Evolutionary conservation across 2,888 invertebrate genomes (phyloP).

Genomic region (Petrolisthes manimaculis): DNA sequence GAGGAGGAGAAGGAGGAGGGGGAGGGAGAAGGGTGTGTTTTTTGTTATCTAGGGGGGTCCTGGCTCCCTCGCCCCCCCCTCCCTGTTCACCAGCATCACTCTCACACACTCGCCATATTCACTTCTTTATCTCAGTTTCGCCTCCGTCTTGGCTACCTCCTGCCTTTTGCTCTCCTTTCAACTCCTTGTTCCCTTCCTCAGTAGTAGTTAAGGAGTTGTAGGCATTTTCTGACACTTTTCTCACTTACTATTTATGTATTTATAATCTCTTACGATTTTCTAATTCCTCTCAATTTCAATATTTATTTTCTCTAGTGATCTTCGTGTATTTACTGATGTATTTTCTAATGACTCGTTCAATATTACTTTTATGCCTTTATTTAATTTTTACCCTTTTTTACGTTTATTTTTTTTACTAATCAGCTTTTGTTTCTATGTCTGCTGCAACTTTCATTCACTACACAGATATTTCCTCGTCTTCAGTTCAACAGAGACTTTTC

Average conservation of each 20-base stretch:
- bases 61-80: conserved; percentile 6
- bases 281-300: neutral
- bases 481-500: too few relatives aligned
- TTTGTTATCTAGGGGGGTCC: conserved; percentile 13
- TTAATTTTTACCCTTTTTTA: too few relatives aligned
- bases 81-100: neutral
- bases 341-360: neutral
- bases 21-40: neutral
- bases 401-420: too few relatives aligned
- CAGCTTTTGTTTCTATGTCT: too few relatives aligned
- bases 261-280: neutral
- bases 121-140: neutral
- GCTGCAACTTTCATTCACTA: too few relatives aligned
- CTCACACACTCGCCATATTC: neutral
- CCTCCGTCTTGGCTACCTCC: neutral
- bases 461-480: too few relatives aligned
- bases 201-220: neutral
- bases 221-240: neutral
- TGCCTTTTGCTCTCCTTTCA: neutral
- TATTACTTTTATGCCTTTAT: neutral
- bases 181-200: neutral
- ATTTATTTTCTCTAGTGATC: neutral
- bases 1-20: neutral
- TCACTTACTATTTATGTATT: neutral
- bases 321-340: neutral